Percentiles rank a stretch among this genome's conserved stretches.
These are phyloP conservation scores for Trichopoda pennipes DNA, from an alignment of 2,888 invertebrate genomes.

Conservation along the genomic window DNA sequence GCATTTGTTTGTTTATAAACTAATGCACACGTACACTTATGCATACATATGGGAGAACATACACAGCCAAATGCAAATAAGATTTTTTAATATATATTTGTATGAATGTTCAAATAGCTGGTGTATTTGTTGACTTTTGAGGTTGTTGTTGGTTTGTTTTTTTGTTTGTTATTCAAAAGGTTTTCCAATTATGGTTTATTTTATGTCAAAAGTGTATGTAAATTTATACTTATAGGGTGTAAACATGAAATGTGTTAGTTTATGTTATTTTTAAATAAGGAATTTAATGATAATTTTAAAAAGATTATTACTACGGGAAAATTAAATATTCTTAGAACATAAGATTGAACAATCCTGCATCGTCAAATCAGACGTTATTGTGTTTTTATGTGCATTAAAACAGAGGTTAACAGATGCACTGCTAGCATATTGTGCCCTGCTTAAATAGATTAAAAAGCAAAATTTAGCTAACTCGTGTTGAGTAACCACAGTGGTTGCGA, in stretches of 20 bases:
- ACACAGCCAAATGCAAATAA: background rate
- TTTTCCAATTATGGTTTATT: slow-evolving; percentile 62
- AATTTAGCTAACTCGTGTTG: too few relatives aligned
- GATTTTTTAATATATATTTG: background rate
- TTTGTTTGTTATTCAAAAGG: slow-evolving; percentile 50
- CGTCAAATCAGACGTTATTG: too few relatives aligned
- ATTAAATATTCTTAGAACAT: too few relatives aligned
- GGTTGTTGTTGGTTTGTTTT: slow-evolving; percentile 40
- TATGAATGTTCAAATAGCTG: slow-evolving; percentile 10
- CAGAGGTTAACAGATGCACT: too few relatives aligned
- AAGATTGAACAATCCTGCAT: too few relatives aligned
- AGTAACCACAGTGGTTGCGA: too few relatives aligned
- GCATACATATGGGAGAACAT: background rate
- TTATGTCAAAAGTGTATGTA: slow-evolving; percentile 15
- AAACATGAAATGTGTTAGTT: background rate
- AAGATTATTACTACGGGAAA: too few relatives aligned
- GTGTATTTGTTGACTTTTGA: slow-evolving; percentile 46
- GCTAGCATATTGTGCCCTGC: too few relatives aligned
- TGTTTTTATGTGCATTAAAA: too few relatives aligned
- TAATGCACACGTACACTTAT: background rate
- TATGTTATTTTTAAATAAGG: background rate
- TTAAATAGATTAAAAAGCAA: too few relatives aligned
- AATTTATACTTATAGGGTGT: slow-evolving; percentile 20
- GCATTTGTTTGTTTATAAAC: slow-evolving; percentile 58
- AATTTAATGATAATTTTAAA: too few relatives aligned